phyloP scores from a whole-genome alignment of 1,140 invertebrate species.

The Helicoverpa armigera region DNA sequence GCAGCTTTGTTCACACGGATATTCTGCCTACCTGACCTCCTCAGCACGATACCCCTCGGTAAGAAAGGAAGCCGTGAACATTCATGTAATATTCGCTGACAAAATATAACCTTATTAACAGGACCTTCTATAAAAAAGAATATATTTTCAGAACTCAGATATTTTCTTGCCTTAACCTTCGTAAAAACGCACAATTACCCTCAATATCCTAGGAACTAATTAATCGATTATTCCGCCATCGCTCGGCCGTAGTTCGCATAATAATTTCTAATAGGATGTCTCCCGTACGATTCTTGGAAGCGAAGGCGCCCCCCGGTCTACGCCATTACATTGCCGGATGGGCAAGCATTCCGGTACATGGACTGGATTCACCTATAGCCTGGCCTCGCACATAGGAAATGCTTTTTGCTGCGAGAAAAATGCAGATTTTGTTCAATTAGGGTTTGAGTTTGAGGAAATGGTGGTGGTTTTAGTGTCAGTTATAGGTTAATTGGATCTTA shows the following conservation, averaged over 20 bases:
- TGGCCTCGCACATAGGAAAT: constrained; percentile 2
- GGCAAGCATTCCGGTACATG: constrained; percentile 46
- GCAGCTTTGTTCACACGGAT: no score
- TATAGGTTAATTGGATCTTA: neutral
- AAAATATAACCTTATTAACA: no score
- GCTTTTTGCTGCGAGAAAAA: constrained; percentile 6
- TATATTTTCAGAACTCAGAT: neutral
- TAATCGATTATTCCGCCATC: constrained; percentile 20
- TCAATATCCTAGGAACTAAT: constrained; percentile 9
- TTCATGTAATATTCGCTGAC: no score
- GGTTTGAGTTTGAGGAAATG: neutral
- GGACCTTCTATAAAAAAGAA: neutral
- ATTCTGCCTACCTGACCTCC: no score
- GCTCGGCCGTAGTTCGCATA: neutral
- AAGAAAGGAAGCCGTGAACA: no score
- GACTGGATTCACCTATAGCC: constrained; percentile 43
- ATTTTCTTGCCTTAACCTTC: neutral
- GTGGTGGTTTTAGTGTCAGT: neutral
- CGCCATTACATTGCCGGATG: constrained; percentile 48
- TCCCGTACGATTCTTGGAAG: constrained; percentile 51
- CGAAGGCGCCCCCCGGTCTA: constrained; percentile 65
- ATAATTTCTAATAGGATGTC: constrained; percentile 56
- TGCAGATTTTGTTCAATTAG: neutral
- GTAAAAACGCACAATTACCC: neutral
- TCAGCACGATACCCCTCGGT: no score